A percentile compares a stretch with the other conserved stretches of the same genome.
These are phyloP conservation scores for Eonycteris spelaea DNA, from an alignment of 2,113 vertebrate species.

Conservation along the genomic window DNA sequence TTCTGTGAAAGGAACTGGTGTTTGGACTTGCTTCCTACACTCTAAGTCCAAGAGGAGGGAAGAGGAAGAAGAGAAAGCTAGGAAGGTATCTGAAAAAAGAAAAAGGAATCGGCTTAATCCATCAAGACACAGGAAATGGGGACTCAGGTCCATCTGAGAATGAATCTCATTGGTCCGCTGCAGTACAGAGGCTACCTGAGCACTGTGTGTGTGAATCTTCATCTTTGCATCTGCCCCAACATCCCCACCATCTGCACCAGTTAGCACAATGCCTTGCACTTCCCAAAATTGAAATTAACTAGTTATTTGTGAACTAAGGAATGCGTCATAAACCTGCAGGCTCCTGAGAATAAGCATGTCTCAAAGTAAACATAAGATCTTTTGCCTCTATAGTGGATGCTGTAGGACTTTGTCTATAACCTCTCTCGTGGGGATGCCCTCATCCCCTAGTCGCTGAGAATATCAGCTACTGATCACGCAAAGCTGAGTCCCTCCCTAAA, in stretches of 20 bases:
- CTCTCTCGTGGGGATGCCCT: not conserved
- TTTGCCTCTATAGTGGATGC: not conserved
- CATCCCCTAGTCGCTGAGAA: not conserved
- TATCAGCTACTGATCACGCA: not conserved
- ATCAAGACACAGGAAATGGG: not conserved
- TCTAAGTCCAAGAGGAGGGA: not conserved
- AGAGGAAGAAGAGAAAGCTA: not conserved
- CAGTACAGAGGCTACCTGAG: not conserved
- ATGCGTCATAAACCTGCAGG: not conserved
- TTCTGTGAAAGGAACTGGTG: not conserved
- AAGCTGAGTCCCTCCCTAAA: not conserved
- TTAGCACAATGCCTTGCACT: not conserved
- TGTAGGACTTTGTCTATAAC: not conserved
- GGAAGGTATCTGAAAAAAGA: not conserved
- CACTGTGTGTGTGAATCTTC: not conserved
- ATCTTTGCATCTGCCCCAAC: not conserved
- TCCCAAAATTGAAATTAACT: not conserved
- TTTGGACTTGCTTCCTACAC: not conserved
- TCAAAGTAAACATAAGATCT: not conserved
- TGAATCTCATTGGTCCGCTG: not conserved
- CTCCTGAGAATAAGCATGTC: not conserved
- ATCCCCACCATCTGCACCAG: not conserved
- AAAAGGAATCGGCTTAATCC: not conserved
- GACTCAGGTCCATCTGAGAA: not conserved
- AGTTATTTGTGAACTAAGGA: not conserved